These are phyloP conservation scores for Orthonychiurus folsomi DNA, from an alignment of 2,888 invertebrate species.

Conservation along the genomic window DNA sequence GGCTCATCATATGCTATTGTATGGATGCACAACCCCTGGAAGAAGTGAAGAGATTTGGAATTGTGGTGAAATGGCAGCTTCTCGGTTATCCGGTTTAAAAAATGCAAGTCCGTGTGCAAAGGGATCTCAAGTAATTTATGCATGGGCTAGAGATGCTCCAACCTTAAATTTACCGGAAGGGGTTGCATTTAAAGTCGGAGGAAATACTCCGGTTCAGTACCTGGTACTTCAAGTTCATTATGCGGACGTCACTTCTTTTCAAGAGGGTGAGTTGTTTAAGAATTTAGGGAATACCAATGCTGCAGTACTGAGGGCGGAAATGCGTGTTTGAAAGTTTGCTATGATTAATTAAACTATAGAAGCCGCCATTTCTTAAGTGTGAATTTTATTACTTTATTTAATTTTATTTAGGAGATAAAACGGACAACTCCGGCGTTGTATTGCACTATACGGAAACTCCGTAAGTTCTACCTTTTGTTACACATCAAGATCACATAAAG, in stretches of 20 bases:
- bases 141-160: constrained; percentile 90
- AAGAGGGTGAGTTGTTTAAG: constrained; percentile 16
- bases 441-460: constrained; percentile 65
- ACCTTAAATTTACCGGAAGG: constrained; percentile 63
- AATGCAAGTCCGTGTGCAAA: constrained; percentile 65
- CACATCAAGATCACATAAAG: too few species aligned
- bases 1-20: constrained; percentile 87
- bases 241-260: constrained; percentile 48
- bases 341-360: background rate
- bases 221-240: constrained; percentile 92
- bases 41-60: constrained; percentile 66
- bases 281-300: too few species aligned
- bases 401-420: constrained; percentile 57
- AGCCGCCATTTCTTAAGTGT: too few species aligned
- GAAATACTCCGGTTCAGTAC: constrained; percentile 70
- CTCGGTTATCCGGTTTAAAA: constrained; percentile 47
- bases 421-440: constrained; percentile 75
- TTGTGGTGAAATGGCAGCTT: constrained; percentile 80
- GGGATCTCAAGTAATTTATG: constrained; percentile 72
- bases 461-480: constrained; percentile 51
- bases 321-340: too few species aligned
- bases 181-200: constrained; percentile 88
- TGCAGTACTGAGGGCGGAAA: too few species aligned
- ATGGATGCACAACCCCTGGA: constrained; percentile 77
- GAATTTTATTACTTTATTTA: background rate